These are phyloP conservation scores for Platysteira castanea DNA, from an alignment of 2,113 vertebrate species.

Conservation along the genomic window DNA sequence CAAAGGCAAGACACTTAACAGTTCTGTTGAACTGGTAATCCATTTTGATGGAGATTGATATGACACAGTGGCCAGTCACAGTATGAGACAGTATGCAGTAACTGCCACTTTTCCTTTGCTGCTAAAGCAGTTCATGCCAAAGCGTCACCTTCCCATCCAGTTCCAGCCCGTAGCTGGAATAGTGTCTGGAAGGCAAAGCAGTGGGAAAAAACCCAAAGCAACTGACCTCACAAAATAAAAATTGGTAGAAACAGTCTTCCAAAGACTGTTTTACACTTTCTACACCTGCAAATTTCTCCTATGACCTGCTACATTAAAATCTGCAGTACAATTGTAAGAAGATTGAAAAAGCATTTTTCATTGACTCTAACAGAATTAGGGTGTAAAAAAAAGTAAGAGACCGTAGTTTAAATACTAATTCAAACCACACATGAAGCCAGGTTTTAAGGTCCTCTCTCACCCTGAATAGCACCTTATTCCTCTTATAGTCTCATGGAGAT, in stretches of 20 bases:
- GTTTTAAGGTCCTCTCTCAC: not conserved
- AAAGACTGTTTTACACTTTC: not conserved
- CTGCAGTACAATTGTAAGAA: not conserved
- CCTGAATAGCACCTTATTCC: not conserved
- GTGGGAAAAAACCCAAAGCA: not conserved
- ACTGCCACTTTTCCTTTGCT: not conserved
- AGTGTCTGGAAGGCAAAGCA: not conserved
- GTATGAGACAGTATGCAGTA: not conserved
- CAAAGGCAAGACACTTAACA: not conserved
- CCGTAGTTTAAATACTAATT: not conserved
- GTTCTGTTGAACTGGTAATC: not conserved
- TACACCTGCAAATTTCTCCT: not conserved
- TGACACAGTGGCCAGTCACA: not conserved
- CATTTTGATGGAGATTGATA: not conserved
- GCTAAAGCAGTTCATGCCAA: not conserved
- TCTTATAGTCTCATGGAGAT: not conserved
- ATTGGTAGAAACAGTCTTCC: not conserved
- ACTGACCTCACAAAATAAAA: not conserved
- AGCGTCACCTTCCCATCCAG: not conserved
- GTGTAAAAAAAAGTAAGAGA: not conserved
- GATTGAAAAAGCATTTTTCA: not conserved
- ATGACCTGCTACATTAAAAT: not conserved
- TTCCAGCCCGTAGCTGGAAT: not conserved
- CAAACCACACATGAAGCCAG: not conserved
- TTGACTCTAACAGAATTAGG: not conserved